A percentile compares a stretch with the other conserved stretches of the same genome.
phyloP scores from a whole-genome alignment of 1,140 invertebrate genomes.

The Berghia stephanieae region DNA sequence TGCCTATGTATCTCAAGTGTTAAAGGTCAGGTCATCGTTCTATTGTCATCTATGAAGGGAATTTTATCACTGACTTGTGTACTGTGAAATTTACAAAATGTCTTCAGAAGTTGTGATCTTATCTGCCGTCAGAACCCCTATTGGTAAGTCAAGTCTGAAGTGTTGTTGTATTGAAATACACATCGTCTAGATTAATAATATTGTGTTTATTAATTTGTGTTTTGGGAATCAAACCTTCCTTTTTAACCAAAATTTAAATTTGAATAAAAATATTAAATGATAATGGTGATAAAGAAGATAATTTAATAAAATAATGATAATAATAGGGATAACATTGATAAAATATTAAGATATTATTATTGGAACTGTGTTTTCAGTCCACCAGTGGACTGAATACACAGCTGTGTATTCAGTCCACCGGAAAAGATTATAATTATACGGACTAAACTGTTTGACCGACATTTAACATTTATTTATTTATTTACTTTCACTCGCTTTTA shows the following conservation, averaged over 20 bases:
- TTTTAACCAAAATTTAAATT: background rate
- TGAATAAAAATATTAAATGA: background rate
- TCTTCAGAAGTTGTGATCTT: constrained; percentile 73
- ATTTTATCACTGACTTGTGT: constrained; percentile 9
- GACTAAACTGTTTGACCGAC: no score
- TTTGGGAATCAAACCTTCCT: background rate
- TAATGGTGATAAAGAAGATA: background rate
- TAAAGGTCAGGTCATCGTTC: background rate
- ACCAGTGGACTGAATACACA: no score
- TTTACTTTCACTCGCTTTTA: no score
- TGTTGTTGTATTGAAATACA: background rate
- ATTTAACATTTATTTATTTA: no score
- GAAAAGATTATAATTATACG: no score
- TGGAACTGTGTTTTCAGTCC: no score
- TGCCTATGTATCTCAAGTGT: background rate
- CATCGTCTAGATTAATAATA: background rate
- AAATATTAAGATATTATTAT: no score
- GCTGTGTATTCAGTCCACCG: no score
- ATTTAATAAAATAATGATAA: background rate
- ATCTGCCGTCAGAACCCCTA: constrained; percentile 75
- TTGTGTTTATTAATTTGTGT: background rate
- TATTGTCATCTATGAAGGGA: background rate
- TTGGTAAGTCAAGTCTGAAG: constrained; percentile 69
- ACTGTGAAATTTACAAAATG: no score
- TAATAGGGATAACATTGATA: background rate